phyloP scores from a whole-genome alignment of 2,888 invertebrate genomes.

The Drosophila hamatofila region DNA sequence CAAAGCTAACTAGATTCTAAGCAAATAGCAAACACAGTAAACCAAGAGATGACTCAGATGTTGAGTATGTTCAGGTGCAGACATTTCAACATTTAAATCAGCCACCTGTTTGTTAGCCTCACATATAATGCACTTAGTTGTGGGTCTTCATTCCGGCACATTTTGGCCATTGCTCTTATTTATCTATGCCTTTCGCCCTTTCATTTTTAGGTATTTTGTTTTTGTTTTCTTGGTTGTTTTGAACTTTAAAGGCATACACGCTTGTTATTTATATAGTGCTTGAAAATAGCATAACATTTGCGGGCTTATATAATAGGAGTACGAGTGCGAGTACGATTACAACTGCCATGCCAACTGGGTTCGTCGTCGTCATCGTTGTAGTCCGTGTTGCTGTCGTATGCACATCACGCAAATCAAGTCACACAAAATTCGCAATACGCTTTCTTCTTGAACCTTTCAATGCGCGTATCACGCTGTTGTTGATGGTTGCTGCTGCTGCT shows the following conservation, averaged over 20 bases:
- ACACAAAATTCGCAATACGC: constrained; percentile 65
- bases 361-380: constrained; percentile 25
- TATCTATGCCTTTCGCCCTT: constrained; percentile 71
- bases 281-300: constrained; percentile 78
- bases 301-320: constrained; percentile 63
- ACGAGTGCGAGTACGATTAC: constrained; percentile 27
- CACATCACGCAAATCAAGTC: constrained; percentile 81
- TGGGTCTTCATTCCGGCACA: constrained; percentile 8
- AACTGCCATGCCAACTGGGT: constrained; percentile 43
- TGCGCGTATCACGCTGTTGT: constrained; percentile 56
- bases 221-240: constrained; percentile 2
- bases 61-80: neutral
- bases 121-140: constrained; percentile 13
- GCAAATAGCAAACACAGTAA: neutral
- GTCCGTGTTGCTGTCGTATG: constrained; percentile 53
- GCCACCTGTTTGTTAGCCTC: neutral
- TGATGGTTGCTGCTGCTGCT: constrained; percentile 36
- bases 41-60: neutral
- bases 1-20: neutral
- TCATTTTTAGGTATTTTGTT: constrained; percentile 32
- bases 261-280: constrained; percentile 74
- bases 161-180: constrained; percentile 42
- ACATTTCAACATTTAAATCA: constrained; percentile 16
- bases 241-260: constrained; percentile 57
- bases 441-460: constrained; percentile 75